A percentile compares a stretch with the other conserved stretches of the same genome.
phyloP scores from a whole-genome alignment of 2,888 invertebrate species.

The Nineta flava region DNA sequence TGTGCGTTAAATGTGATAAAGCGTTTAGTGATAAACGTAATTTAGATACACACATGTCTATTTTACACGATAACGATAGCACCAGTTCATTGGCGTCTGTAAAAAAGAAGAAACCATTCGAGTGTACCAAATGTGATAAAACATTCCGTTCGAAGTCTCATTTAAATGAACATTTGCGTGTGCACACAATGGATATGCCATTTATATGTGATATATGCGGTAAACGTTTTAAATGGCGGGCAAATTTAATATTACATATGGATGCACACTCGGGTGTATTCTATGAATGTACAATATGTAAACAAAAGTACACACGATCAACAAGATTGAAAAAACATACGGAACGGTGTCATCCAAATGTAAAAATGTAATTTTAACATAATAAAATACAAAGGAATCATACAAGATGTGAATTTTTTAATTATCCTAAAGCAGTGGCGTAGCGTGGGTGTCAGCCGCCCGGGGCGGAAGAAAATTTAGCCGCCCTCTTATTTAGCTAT shows the following conservation, averaged over 20 bases:
- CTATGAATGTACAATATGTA: background rate
- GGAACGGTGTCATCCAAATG: background rate
- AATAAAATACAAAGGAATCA: no score
- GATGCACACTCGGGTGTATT: constrained; percentile 11
- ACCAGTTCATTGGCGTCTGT: no score
- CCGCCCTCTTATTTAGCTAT: no score
- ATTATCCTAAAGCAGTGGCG: no score
- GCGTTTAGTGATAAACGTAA: constrained; percentile 1
- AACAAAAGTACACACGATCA: background rate
- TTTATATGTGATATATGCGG: constrained; percentile 11
- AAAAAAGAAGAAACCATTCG: background rate
- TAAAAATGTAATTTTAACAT: no score
- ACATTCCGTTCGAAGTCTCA: constrained; percentile 4
- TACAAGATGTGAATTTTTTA: no score
- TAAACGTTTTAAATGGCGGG: constrained; percentile 13
- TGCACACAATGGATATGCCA: constrained; percentile 7
- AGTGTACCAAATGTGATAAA: background rate
- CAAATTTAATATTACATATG: constrained; percentile 12
- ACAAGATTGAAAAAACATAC: background rate
- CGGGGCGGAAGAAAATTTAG: no score
- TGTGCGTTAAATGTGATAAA: background rate
- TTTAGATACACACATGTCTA: background rate
- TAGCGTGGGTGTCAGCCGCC: no score
- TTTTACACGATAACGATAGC: background rate
- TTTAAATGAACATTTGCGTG: constrained; percentile 11